These are phyloP conservation scores for Drosophila seguyi DNA, from an alignment of 1,140 invertebrate species.

Conservation along the genomic window DNA sequence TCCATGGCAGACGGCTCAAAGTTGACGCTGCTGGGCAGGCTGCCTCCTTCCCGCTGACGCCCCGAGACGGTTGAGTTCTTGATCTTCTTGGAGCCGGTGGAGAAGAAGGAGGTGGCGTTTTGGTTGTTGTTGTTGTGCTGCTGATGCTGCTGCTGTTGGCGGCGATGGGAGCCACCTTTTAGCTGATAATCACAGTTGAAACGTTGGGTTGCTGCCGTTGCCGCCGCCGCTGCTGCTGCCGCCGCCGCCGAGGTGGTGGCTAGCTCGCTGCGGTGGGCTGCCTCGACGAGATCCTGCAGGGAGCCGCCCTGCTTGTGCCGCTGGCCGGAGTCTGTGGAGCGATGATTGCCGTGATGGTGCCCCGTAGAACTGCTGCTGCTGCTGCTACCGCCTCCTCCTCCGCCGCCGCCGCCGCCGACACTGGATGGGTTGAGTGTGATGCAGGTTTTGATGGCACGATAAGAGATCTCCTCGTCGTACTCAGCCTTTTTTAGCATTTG, in stretches of 20 bases:
- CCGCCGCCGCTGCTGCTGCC: slow-evolving; percentile 48
- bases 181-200: slow-evolving; percentile 80
- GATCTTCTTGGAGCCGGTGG: slow-evolving; percentile 50
- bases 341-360: slow-evolving; percentile 43
- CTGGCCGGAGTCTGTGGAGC: slow-evolving; percentile 44
- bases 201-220: slow-evolving; percentile 59
- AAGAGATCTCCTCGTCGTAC: slow-evolving; percentile 79
- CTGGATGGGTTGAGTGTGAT: slow-evolving; percentile 65
- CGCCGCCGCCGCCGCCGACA: slow-evolving; percentile 26
- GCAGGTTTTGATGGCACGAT: slow-evolving; percentile 73
- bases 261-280: slow-evolving; percentile 67
- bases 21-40: slow-evolving; percentile 88
- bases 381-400: slow-evolving; percentile 23
- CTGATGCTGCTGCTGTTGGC: slow-evolving; percentile 59
- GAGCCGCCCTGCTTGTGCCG: slow-evolving; percentile 82
- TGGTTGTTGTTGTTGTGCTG: slow-evolving; percentile 65
- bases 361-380: slow-evolving; percentile 43
- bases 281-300: slow-evolving; percentile 83
- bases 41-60: slow-evolving; percentile 89
- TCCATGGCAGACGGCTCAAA: slow-evolving; percentile 74
- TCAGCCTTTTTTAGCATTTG: slow-evolving; percentile 84
- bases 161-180: slow-evolving; percentile 63
- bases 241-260: slow-evolving; percentile 58
- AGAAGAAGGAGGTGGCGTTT: slow-evolving; percentile 28
- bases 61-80: slow-evolving; percentile 86